Percentiles rank a stretch among this genome's conserved stretches.
Evolutionary conservation across 2,888 invertebrate genomes (phyloP).

Genomic region (Lissonota sp.): DNA sequence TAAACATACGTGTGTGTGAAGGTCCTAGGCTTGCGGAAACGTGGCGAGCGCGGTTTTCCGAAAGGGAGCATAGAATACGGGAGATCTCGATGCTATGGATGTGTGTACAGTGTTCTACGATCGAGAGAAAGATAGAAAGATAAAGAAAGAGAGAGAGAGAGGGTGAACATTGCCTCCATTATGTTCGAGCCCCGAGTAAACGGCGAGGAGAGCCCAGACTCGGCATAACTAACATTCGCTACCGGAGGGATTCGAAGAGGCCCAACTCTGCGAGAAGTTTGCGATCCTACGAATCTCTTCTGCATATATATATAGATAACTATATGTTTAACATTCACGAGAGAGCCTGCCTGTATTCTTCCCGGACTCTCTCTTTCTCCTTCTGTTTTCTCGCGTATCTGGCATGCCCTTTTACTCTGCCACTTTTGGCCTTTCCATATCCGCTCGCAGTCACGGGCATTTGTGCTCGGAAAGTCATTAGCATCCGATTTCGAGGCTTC

Average conservation of each 20-base stretch:
- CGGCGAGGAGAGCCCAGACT: slow-evolving; percentile 56
- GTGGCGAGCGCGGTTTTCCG: slow-evolving; percentile 40
- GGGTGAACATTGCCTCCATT: slow-evolving; percentile 45
- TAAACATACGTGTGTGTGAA: background rate
- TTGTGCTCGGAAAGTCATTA: slow-evolving; percentile 74
- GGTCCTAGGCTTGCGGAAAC: slow-evolving; percentile 29
- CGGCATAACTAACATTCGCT: slow-evolving; percentile 73
- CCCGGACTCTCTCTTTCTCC: slow-evolving; percentile 48
- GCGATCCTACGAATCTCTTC: slow-evolving; percentile 48
- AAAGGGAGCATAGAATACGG: slow-evolving; percentile 58
- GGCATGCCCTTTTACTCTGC: slow-evolving; percentile 27
- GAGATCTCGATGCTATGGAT: slow-evolving; percentile 29
- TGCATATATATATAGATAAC: background rate
- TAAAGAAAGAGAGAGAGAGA: slow-evolving; percentile 14
- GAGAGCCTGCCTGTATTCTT: background rate
- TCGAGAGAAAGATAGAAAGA: slow-evolving; percentile 30
- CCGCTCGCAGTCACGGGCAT: slow-evolving; percentile 57
- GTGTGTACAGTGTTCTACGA: too few species aligned
- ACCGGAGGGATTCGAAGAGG: slow-evolving; percentile 28
- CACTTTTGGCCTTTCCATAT: slow-evolving; percentile 48
- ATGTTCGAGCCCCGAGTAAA: slow-evolving; percentile 54
- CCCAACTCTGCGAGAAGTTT: slow-evolving; percentile 41
- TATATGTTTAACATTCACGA: too few species aligned
- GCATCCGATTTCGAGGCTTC: slow-evolving; percentile 62
- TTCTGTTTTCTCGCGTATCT: slow-evolving; percentile 7